Base-by-base conservation (phyloP, 2,797 vertebrate species). In the Aselliscus stoliczkanus region DNA sequence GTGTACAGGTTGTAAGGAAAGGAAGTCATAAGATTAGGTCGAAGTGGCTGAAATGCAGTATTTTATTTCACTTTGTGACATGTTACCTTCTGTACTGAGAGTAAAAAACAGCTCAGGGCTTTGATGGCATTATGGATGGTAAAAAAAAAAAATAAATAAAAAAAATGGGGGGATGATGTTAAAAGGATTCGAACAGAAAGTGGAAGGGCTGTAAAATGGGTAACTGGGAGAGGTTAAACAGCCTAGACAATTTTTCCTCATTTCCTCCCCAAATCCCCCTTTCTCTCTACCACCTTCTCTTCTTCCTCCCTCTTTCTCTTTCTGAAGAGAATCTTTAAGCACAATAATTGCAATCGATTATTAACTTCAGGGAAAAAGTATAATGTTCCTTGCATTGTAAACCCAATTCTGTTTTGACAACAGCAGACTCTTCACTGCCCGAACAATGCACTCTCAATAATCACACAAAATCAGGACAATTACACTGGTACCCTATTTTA, bases 311-410 rank as follows among this genome's bases (percentile, higher is more conserved):
- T 73, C n/a, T 39, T 23, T 31, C 5, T 42, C 9, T 84, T 95
- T 77, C 47, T 56, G 14, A 31, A 88, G 60, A 93, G 69, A 92
- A 73, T 13, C 4, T 13, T 27, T 14, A 95, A 70, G 8, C 23
- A 31, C n/a, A 75, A 11, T 64, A 77, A 77, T 15, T 70, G n/a
- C 50, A 94, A 93, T 95, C n/a, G 54, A 96, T 37, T 73, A 79
- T 79, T 39, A 94, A 85, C 94, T 98, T 98, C 97, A 56, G 94
- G 97, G 94, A 93, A 97, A 92, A 67, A 93, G 82, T 84, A 94
- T 82, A 87, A 86, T 72, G 54, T 96, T 96, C 87, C 93, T 95
- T 96, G 93, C 75, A 97, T 54, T 80, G 96, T 67, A 52, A 56
- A 81, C 31, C 17, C 91, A 95, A 88, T 93, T 97, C 90, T 90